A percentile compares a stretch with the other conserved stretches of the same genome.
These are phyloP conservation scores for Indri indri DNA, from an alignment of 2,113 vertebrate species.

Conservation along the genomic window DNA sequence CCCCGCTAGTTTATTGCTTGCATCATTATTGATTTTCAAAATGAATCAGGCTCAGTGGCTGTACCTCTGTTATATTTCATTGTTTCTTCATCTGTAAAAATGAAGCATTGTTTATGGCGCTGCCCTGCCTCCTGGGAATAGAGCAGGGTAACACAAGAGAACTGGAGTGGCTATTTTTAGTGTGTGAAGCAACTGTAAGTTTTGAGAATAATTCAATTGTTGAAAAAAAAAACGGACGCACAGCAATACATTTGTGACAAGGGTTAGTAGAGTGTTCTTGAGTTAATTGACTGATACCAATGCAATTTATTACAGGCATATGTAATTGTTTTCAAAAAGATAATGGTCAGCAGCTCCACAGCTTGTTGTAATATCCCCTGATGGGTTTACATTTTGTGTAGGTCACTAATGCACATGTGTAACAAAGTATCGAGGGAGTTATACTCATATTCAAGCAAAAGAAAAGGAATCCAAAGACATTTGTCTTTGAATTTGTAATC, in stretches of 20 bases:
- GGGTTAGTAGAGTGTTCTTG: conserved; percentile 35
- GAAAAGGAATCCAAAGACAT: background rate
- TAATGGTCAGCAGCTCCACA: background rate
- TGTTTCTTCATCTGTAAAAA: conserved; percentile 53
- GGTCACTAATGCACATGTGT: background rate
- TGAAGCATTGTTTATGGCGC: conserved; percentile 48
- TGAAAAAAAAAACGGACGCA: conserved; percentile 52
- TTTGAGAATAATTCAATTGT: conserved; percentile 57
- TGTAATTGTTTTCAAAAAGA: conserved; percentile 44
- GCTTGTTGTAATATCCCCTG: background rate
- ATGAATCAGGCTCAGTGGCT: conserved; percentile 46
- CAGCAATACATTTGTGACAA: conserved; percentile 54
- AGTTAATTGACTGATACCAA: conserved; percentile 30
- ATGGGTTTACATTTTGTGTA: background rate
- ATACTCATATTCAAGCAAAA: background rate
- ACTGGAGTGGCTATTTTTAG: conserved; percentile 61
- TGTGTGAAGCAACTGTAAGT: conserved; percentile 57
- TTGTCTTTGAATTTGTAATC: conserved; percentile 27
- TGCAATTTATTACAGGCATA: conserved; percentile 26
- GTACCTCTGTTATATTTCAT: conserved; percentile 45
- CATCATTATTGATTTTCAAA: conserved; percentile 64
- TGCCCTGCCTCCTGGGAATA: conserved; percentile 38
- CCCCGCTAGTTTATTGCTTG: conserved; percentile 12
- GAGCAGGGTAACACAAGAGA: conserved; percentile 53
- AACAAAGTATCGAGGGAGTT: background rate